Evolutionary conservation across 2,113 vertebrate species (phyloP).

Genomic region (Uropsilus gracilis): DNA sequence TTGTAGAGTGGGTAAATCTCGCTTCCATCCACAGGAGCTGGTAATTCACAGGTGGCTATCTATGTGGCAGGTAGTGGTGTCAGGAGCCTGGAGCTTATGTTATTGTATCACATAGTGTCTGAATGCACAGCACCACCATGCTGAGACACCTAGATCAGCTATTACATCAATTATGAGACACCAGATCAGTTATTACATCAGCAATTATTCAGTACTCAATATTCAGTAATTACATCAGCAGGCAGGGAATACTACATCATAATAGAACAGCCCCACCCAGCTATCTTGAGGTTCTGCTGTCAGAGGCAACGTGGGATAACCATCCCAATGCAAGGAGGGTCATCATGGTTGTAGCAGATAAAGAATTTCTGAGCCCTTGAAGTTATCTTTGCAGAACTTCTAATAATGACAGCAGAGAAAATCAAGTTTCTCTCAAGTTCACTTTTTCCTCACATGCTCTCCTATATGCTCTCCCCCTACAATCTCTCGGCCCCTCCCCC

Average conservation of each 20-base stretch:
- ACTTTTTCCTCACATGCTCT: too few relatives aligned
- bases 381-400: too few relatives aligned
- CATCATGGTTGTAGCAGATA: too few relatives aligned
- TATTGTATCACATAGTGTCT: background rate
- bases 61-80: background rate
- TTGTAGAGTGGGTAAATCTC: background rate
- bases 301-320: background rate
- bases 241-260: background rate
- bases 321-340: too few relatives aligned
- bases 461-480: too few relatives aligned
- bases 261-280: conserved; percentile 34
- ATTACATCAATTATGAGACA: too few relatives aligned
- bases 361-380: too few relatives aligned
- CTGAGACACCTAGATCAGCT: background rate
- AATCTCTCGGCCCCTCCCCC: too few relatives aligned
- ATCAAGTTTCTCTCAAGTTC: too few relatives aligned
- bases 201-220: too few relatives aligned
- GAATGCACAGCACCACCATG: background rate
- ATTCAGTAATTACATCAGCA: conserved; percentile 34
- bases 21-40: background rate
- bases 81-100: background rate
- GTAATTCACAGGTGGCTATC: background rate
- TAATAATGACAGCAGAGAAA: too few relatives aligned
- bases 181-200: background rate
- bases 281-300: background rate